Conservation (phyloP, 35 echinoderm and acorn worm species). For the Heliocidaris erythrogramma region DNA sequence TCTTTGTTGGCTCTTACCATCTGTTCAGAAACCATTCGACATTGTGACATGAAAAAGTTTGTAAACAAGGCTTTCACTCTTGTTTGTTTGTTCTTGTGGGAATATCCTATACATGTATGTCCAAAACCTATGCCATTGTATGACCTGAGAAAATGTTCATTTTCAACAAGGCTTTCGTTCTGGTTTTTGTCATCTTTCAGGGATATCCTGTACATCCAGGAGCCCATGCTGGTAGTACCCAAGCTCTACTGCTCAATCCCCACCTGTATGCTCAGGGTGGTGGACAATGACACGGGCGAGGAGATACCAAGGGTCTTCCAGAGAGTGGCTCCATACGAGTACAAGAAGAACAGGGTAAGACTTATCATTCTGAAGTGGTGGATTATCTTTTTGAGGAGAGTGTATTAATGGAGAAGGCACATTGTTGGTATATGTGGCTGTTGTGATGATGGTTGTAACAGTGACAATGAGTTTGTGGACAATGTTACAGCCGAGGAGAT, state of each 20-base stretch:
- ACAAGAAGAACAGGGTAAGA: constrained; percentile 91
- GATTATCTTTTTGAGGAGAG: too few species aligned
- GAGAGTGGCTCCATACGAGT: constrained; percentile 90
- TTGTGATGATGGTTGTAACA: too few species aligned
- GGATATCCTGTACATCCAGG: constrained; percentile 87
- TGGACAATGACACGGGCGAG: constrained; percentile 97
- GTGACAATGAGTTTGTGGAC: too few species aligned
- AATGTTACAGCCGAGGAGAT: constrained; percentile 98
- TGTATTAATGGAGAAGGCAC: too few species aligned
- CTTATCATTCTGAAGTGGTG: too few species aligned
- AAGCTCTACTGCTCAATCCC: constrained; percentile 92
- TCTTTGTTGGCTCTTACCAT: too few species aligned
- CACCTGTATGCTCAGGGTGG: constrained; percentile 95
- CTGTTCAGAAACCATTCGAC: too few species aligned
- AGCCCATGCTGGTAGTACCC: constrained; percentile 90
- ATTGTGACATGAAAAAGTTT: too few species aligned
- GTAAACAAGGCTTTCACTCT: too few species aligned
- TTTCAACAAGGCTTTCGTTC: not conserved
- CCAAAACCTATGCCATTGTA: not conserved
- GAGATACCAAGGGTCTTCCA: constrained; percentile 98
- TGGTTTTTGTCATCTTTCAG: constrained; percentile 40
- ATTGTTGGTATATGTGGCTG: too few species aligned
- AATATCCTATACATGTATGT: too few species aligned
- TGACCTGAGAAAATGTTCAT: not conserved
- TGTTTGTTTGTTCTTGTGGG: too few species aligned